phyloP scores from a whole-genome alignment of 1,140 invertebrate genomes.

The Lordiphosa mommai region DNA sequence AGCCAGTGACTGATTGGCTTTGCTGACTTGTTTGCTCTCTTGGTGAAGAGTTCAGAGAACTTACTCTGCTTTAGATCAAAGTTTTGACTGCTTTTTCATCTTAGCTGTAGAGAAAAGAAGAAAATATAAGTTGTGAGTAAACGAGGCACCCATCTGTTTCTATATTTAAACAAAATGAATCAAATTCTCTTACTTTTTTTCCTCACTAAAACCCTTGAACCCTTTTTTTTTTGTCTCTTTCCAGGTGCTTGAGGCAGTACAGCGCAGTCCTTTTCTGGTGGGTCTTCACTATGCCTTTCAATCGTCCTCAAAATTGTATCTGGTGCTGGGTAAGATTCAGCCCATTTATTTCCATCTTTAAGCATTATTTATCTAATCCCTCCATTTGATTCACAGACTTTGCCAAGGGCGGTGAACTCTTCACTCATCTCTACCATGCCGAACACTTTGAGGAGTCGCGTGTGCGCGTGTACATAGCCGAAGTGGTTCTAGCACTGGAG shows the following conservation, averaged over 20 bases:
- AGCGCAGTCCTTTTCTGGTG: conserved; percentile 94
- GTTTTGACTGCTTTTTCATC: too few relatives aligned
- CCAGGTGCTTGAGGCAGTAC: conserved; percentile 92
- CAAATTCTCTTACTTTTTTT: not conserved
- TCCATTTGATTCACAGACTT: conserved; percentile 87
- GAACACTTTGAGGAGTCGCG: conserved; percentile 92
- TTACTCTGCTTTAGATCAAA: too few relatives aligned
- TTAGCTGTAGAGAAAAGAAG: too few relatives aligned
- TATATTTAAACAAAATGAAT: too few relatives aligned
- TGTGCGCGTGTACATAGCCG: conserved; percentile 93
- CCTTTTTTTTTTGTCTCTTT: conserved; percentile 13
- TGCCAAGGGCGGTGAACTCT: conserved; percentile 94
- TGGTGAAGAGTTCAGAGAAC: too few relatives aligned
- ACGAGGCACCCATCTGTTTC: too few relatives aligned
- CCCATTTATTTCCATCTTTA: not conserved
- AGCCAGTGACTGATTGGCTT: too few relatives aligned
- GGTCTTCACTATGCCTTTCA: conserved; percentile 97
- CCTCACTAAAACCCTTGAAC: not conserved
- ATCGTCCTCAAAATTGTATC: conserved; percentile 93
- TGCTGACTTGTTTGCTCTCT: too few relatives aligned
- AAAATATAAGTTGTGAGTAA: too few relatives aligned
- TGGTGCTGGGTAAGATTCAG: conserved; percentile 89
- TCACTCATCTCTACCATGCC: conserved; percentile 93
- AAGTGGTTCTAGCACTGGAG: conserved; percentile 94
- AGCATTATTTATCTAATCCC: conserved; percentile 12